Percentiles rank a stretch among this genome's conserved stretches.
Conservation (phyloP, 2,113 vertebrate genomes). For the Rhabdornis inornatus region DNA sequence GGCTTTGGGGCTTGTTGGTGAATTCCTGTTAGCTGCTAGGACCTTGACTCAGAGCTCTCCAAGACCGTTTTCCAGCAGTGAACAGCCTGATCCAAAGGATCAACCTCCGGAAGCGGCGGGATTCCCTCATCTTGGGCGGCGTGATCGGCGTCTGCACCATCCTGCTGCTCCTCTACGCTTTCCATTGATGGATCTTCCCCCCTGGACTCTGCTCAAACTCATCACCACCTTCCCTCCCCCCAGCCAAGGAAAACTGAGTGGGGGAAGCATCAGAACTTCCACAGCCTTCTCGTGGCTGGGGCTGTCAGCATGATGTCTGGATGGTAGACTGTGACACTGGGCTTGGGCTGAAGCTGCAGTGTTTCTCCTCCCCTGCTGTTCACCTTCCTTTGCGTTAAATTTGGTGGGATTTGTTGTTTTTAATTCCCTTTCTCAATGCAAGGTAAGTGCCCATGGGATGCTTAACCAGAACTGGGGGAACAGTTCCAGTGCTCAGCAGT, state of each 20-base stretch:
- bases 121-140: conserved; percentile 90
- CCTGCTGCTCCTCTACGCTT: conserved; percentile 90
- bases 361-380: conserved; percentile 49
- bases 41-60: conserved; percentile 70
- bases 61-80: conserved; percentile 95
- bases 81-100: conserved; percentile 97
- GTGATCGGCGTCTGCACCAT: conserved; percentile 93
- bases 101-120: conserved; percentile 93
- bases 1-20: background rate
- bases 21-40: background rate
- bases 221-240: background rate
- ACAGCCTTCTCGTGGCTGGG: conserved; percentile 25
- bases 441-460: conserved; percentile 43
- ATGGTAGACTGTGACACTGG: conserved; percentile 9
- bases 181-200: conserved; percentile 81
- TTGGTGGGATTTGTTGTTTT: conserved; percentile 17
- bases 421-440: conserved; percentile 27
- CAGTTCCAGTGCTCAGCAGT: background rate
- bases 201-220: conserved; percentile 61
- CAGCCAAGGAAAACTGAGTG: conserved; percentile 14
- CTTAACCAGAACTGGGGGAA: background rate
- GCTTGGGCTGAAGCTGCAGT: conserved; percentile 57
- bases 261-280: conserved; percentile 25
- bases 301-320: background rate
- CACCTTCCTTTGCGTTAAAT: conserved; percentile 35